Percentiles rank a stretch among this genome's conserved stretches.
phyloP scores from a whole-genome alignment of 2,888 invertebrate species.

The Perdita meconis region DNA sequence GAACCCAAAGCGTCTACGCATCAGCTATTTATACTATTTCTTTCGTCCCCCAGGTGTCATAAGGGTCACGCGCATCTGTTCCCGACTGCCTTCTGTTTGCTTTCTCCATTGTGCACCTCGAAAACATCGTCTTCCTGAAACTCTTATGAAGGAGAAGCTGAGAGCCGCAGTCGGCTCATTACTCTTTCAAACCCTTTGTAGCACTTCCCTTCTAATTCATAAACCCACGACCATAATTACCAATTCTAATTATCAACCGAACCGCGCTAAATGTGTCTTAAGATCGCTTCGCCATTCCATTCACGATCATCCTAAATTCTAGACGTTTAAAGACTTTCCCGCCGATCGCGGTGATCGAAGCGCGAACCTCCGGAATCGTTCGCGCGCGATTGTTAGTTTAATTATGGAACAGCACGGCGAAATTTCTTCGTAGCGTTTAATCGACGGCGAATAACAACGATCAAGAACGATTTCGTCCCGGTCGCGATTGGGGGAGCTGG shows the following conservation, averaged over 20 bases:
- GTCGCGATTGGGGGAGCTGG: slow-evolving; percentile 44
- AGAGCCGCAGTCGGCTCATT: neutral
- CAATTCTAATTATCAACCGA: neutral
- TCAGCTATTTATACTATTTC: neutral
- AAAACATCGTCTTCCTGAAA: neutral
- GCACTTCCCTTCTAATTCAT: neutral
- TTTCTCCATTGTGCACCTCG: slow-evolving; percentile 11
- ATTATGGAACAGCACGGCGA: slow-evolving; percentile 17
- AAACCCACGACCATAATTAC: neutral
- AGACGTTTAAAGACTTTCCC: no score
- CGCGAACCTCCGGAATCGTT: slow-evolving; percentile 1
- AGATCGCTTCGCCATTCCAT: no score
- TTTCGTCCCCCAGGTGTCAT: neutral
- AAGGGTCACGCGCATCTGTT: neutral
- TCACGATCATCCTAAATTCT: neutral
- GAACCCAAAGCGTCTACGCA: neutral
- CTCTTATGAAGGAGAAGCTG: neutral
- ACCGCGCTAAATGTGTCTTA: no score
- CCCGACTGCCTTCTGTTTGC: neutral
- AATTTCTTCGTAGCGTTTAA: slow-evolving; percentile 20
- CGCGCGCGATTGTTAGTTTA: slow-evolving; percentile 10
- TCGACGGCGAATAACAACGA: neutral
- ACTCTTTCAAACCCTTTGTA: neutral
- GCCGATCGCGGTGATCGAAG: no score
- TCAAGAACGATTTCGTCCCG: neutral